A percentile compares a stretch with the other conserved stretches of the same genome.
Evolutionary conservation across 2,797 vertebrate species (phyloP).

Genomic region (Esox lucius): DNA sequence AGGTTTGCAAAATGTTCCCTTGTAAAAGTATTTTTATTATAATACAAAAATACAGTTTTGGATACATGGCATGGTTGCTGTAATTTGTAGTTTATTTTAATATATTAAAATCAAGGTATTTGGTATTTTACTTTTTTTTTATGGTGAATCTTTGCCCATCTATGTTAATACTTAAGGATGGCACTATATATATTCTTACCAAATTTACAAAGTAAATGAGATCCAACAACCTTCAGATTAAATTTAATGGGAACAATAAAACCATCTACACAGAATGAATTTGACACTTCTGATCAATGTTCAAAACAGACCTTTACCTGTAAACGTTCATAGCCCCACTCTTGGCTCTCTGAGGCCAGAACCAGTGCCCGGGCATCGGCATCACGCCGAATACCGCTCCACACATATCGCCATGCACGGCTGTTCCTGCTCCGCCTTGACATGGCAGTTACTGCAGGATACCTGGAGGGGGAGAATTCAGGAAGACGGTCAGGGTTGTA

Average conservation of each 20-base stretch:
- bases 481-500: not conserved
- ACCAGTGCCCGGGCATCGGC: slow-evolving; percentile 76
- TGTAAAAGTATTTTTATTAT: too few species aligned
- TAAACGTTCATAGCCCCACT: slow-evolving; percentile 81
- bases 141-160: too few species aligned
- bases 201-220: too few species aligned
- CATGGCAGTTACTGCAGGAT: slow-evolving; percentile 72
- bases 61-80: too few species aligned
- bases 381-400: slow-evolving; percentile 86
- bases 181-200: too few species aligned
- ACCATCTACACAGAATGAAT: not conserved
- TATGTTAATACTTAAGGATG: too few species aligned
- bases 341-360: slow-evolving; percentile 72
- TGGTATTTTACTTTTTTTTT: too few species aligned
- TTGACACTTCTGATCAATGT: not conserved
- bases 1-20: too few species aligned
- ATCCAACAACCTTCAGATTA: too few species aligned
- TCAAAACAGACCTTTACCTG: slow-evolving; percentile 74
- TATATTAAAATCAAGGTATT: too few species aligned
- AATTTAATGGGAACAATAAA: not conserved
- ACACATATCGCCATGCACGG: slow-evolving; percentile 89
- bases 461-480: slow-evolving; percentile 1
- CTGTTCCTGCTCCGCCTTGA: slow-evolving; percentile 87
- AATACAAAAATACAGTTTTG: too few species aligned
- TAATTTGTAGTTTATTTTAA: too few species aligned